Evolutionary conservation across 2,797 vertebrate species (phyloP).

Genomic region (Pangasius sanitwongsei): DNA sequence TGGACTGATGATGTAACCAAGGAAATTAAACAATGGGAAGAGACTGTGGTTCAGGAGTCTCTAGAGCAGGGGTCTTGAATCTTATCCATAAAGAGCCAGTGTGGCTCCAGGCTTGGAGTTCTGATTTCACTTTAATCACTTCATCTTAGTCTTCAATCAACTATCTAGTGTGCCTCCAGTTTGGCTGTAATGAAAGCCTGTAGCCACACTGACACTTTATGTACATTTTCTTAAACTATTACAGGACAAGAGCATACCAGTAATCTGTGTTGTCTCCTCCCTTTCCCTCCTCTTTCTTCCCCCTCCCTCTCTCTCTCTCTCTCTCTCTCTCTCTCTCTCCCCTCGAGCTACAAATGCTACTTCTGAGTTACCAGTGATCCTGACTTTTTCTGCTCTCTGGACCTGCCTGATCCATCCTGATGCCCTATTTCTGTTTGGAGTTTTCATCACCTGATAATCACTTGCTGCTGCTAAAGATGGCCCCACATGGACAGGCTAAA

Average conservation of each 20-base stretch:
- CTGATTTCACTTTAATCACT: conserved; percentile 14
- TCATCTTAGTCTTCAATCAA: not conserved
- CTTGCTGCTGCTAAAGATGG: not conserved
- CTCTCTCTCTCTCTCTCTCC: not conserved
- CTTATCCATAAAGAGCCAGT: not conserved
- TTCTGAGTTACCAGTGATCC: not conserved
- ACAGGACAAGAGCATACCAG: not conserved
- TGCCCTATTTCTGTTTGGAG: not conserved
- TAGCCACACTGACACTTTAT: not conserved
- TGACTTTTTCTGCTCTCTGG: not conserved
- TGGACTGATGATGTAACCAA: not conserved
- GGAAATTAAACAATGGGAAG: not conserved
- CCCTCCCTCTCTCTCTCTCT: not conserved
- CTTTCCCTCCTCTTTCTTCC: not conserved
- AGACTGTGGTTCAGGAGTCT: not conserved
- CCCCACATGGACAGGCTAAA: not conserved
- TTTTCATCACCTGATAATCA: not conserved
- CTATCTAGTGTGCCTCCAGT: not conserved
- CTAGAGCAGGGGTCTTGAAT: not conserved
- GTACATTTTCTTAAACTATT: not conserved
- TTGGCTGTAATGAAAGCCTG: not conserved
- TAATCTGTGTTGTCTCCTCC: not conserved
- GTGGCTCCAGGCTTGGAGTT: not conserved
- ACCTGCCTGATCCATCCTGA: not conserved
- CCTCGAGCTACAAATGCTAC: not conserved